These are phyloP conservation scores for Neostethus bicornis DNA, from an alignment of 2,797 vertebrate species.

Conservation along the genomic window DNA sequence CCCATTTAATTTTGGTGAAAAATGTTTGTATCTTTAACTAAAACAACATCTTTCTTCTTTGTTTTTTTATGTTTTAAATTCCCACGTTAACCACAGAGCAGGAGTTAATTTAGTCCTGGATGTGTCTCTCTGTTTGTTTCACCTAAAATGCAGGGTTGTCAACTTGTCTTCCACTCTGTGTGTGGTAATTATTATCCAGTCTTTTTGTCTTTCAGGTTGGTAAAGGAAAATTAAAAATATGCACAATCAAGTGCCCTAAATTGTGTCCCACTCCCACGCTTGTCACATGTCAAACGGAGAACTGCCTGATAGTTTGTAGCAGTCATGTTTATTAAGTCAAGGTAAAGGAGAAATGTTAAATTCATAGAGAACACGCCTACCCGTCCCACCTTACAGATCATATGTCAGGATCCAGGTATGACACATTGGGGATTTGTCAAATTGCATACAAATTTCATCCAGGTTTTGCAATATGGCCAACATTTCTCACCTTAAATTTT, in stretches of 20 bases:
- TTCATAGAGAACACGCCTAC: not conserved
- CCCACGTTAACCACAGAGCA: slow-evolving; percentile 26
- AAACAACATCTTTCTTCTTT: slow-evolving; percentile 11
- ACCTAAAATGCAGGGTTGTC: slow-evolving; percentile 72
- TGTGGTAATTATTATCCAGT: slow-evolving; percentile 68
- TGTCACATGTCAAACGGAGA: slow-evolving; percentile 46
- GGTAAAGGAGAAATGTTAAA: not conserved
- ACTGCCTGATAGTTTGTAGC: slow-evolving; percentile 12
- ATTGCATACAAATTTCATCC: no score
- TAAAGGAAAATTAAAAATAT: slow-evolving; percentile 45
- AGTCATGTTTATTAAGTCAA: slow-evolving; percentile 4
- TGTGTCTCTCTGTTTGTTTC: slow-evolving; percentile 60
- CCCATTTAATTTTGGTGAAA: slow-evolving; percentile 10
- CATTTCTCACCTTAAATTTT: no score
- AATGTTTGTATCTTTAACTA: not conserved
- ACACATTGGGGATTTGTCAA: no score
- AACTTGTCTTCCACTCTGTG: slow-evolving; percentile 58
- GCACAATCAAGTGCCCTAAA: slow-evolving; percentile 47
- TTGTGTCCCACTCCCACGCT: slow-evolving; percentile 40
- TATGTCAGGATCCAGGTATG: no score
- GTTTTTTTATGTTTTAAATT: slow-evolving; percentile 38
- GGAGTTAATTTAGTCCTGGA: slow-evolving; percentile 29
- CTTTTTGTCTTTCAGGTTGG: slow-evolving; percentile 59
- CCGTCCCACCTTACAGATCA: no score
- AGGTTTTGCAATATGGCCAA: no score